A percentile compares a stretch with the other conserved stretches of the same genome.
Evolutionary conservation across 2,888 invertebrate species (phyloP).

Genomic region (Sphaerophoria rueppellii): DNA sequence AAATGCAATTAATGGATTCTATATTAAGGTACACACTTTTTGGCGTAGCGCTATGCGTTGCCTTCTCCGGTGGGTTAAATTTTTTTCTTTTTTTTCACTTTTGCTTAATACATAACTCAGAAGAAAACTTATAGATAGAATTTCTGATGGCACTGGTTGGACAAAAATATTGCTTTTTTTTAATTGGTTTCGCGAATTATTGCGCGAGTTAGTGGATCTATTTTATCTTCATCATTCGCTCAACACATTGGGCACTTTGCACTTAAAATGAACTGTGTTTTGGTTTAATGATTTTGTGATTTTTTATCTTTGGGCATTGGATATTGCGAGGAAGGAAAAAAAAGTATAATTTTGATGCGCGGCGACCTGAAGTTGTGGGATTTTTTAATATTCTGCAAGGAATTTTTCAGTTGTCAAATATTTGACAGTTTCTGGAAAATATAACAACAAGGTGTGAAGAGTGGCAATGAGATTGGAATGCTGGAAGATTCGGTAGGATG

Average conservation of each 20-base stretch:
- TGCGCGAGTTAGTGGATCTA: constrained; percentile 4
- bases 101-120: constrained; percentile 49
- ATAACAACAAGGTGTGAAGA: constrained; percentile 37
- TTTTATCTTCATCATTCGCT: constrained; percentile 49
- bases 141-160: constrained; percentile 56
- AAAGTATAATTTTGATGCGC: constrained; percentile 17
- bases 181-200: constrained; percentile 38
- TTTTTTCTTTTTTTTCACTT: constrained; percentile 35
- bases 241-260: constrained; percentile 26
- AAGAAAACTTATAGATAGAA: constrained; percentile 26
- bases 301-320: not conserved
- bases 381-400: constrained; percentile 29
- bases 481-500: constrained; percentile 17
- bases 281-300: not conserved
- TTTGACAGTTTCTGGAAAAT: constrained; percentile 51
- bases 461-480: constrained; percentile 1
- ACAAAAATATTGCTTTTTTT: constrained; percentile 55
- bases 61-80: constrained; percentile 18
- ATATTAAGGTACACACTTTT: not conserved
- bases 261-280: not conserved
- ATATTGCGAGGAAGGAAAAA: constrained; percentile 15
- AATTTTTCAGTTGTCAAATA: constrained; percentile 32
- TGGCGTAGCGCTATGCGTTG: not conserved
- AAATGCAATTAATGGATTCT: not conserved
- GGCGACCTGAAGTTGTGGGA: constrained; percentile 50